Evolutionary conservation across 2,888 invertebrate genomes (phyloP).

Genomic region (Andrena hattorfiana): DNA sequence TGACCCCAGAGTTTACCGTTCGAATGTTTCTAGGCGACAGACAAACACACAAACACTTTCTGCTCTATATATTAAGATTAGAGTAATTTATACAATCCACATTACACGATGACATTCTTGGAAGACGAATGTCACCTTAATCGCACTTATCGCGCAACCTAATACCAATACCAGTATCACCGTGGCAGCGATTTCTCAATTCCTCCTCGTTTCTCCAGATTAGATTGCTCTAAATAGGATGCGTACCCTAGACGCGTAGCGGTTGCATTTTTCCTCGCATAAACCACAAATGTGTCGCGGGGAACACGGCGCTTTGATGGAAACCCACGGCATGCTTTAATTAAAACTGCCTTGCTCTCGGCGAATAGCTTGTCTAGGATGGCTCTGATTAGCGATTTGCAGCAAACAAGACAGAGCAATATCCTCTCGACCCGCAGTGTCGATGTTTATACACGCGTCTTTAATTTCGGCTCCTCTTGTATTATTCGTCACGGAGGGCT

Average conservation of each 20-base stretch:
- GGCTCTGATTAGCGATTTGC: conserved; percentile 54
- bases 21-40: too few relatives aligned
- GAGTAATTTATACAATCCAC: too few relatives aligned
- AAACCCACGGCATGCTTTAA: conserved; percentile 54
- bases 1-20: too few relatives aligned
- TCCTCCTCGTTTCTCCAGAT: conserved; percentile 6
- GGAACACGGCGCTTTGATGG: conserved; percentile 44
- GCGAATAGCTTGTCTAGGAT: conserved; percentile 17
- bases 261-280: conserved; percentile 15
- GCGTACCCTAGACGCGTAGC: not conserved
- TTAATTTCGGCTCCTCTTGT: conserved; percentile 42
- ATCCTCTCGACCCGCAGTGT: conserved; percentile 57
- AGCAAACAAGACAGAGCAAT: conserved; percentile 48
- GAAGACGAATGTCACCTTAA: not conserved
- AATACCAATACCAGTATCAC: conserved; percentile 9
- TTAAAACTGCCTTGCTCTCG: conserved; percentile 40
- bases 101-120: not conserved
- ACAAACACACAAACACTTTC: too few relatives aligned
- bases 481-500: conserved; percentile 42
- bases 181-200: conserved; percentile 11
- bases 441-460: conserved; percentile 43
- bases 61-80: too few relatives aligned
- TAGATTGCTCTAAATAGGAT: not conserved
- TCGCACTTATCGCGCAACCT: not conserved
- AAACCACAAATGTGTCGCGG: conserved; percentile 1